phyloP scores from a whole-genome alignment of 2,888 invertebrate species.

The Amblyjoppa proteus region DNA sequence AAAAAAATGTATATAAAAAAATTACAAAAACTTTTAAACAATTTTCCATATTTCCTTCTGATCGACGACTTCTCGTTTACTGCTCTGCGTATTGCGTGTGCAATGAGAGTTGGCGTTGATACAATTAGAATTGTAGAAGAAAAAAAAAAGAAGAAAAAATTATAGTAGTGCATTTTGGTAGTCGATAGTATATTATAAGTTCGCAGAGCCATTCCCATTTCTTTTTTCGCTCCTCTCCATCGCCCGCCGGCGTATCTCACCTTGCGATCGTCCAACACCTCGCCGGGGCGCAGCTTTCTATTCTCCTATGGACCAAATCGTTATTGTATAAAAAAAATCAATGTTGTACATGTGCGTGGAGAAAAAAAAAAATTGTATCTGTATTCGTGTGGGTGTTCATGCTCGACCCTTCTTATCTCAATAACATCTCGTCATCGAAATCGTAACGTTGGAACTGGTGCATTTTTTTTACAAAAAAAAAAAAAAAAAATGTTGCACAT shows the following conservation, averaged over 20 bases:
- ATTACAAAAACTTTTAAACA: not conserved
- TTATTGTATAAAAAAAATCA: conserved; percentile 78
- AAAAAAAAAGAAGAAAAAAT: conserved; percentile 64
- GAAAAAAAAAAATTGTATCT: conserved; percentile 47
- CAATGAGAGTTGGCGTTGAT: conserved; percentile 59
- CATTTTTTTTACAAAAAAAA: not conserved
- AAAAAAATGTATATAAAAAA: not conserved
- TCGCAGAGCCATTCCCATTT: conserved; percentile 69
- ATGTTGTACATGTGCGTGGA: conserved; percentile 39
- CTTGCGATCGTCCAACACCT: conserved; percentile 97
- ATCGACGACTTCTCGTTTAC: conserved; percentile 22
- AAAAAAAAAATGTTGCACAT: not conserved
- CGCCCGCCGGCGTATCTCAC: conserved; percentile 86
- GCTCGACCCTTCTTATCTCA: conserved; percentile 26
- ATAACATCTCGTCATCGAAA: conserved; percentile 1
- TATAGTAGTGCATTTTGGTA: conserved; percentile 76
- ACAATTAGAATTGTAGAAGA: conserved; percentile 49
- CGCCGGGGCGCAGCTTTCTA: conserved; percentile 97
- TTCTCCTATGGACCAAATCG: conserved; percentile 89
- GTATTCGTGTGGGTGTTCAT: conserved; percentile 36
- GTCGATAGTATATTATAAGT: conserved; percentile 79
- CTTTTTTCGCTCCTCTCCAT: conserved; percentile 52
- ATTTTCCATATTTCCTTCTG: conserved; percentile 25
- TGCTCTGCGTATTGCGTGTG: conserved; percentile 57
- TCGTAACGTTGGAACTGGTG: conserved; percentile 25